Evolutionary conservation across 2,797 vertebrate species (phyloP).

Genomic region (Hypotaenidia okinawae): DNA sequence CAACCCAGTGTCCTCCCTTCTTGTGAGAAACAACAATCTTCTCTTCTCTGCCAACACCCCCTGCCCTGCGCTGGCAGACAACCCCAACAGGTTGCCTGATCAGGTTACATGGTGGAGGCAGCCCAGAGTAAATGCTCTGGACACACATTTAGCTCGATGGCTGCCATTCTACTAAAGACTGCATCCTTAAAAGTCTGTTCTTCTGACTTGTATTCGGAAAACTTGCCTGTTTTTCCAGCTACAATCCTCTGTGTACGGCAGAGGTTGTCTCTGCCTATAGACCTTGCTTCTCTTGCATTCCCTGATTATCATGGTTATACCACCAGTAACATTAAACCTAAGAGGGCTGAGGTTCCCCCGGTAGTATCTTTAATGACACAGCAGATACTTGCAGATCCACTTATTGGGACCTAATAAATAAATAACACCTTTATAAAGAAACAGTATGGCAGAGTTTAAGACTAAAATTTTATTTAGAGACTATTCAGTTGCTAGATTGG

Average conservation of each 20-base stretch:
- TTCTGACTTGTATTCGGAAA: constrained; percentile 9
- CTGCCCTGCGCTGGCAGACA: background rate
- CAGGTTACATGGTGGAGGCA: background rate
- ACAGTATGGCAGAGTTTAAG: background rate
- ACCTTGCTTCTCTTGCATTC: background rate
- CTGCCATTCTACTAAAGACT: background rate
- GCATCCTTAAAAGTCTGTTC: background rate
- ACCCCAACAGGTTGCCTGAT: background rate
- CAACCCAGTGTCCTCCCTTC: background rate
- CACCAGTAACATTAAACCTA: background rate
- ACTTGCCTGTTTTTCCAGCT: constrained; percentile 38
- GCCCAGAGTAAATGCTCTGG: background rate
- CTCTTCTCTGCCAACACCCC: background rate
- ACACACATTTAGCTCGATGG: background rate
- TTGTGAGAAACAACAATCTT: background rate
- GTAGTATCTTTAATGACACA: background rate
- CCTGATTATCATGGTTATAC: background rate
- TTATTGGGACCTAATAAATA: background rate
- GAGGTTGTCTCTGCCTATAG: background rate
- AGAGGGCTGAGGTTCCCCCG: background rate
- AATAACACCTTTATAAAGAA: background rate
- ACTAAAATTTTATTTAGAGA: background rate
- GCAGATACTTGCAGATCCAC: background rate
- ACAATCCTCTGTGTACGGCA: background rate
- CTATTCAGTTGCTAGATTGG: background rate